phyloP scores from a whole-genome alignment of 2,888 invertebrate species.

The Adelphocoris suturalis region DNA sequence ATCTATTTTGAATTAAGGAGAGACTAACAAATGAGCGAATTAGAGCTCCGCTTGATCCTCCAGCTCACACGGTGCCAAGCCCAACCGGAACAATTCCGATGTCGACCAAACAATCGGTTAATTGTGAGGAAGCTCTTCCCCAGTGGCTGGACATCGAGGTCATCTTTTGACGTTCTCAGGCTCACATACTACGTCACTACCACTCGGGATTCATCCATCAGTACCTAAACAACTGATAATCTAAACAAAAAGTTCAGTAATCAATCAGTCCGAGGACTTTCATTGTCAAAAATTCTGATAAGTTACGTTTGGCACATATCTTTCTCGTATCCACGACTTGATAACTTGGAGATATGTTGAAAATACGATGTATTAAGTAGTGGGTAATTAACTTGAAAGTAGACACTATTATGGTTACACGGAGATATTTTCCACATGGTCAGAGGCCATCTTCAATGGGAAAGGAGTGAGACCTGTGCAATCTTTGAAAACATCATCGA shows the following conservation, averaged over 20 bases:
- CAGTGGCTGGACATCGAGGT: constrained; percentile 14
- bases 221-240: background rate
- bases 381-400: too few relatives aligned
- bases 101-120: constrained; percentile 37
- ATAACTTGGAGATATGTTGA: too few relatives aligned
- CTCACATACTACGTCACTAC: background rate
- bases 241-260: too few relatives aligned
- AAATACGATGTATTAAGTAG: too few relatives aligned
- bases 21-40: constrained; percentile 49
- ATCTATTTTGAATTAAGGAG: constrained; percentile 38
- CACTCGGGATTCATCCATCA: background rate
- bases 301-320: background rate
- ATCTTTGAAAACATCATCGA: too few relatives aligned
- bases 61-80: constrained; percentile 47
- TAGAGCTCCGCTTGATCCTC: constrained; percentile 28
- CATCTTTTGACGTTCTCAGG: background rate
- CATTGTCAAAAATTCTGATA: background rate
- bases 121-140: constrained; percentile 31
- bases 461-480: too few relatives aligned
- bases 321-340: too few relatives aligned
- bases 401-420: too few relatives aligned
- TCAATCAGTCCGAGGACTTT: too few relatives aligned
- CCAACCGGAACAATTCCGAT: constrained; percentile 21
- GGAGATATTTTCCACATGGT: too few relatives aligned
- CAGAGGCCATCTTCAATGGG: too few relatives aligned